phyloP scores from a whole-genome alignment of 2,113 vertebrate genomes.

The Forbesichthys agassizii region DNA sequence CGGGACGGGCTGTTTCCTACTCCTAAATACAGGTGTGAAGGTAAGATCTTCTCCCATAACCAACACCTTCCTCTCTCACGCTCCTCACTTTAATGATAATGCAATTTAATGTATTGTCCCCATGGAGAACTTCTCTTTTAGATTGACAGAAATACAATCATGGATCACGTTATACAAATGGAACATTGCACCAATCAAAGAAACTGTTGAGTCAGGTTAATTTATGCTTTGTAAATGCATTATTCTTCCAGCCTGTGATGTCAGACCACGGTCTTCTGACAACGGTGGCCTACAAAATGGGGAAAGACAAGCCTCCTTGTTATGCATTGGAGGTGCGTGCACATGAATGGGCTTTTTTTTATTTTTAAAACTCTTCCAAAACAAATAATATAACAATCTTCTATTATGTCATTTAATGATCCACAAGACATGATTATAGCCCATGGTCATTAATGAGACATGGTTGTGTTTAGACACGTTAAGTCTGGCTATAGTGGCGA shows the following conservation, averaged over 20 bases:
- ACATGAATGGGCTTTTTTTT: background rate
- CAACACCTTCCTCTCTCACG: background rate
- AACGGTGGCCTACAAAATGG: constrained; percentile 92
- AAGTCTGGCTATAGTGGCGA: too few species aligned
- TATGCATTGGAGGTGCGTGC: constrained; percentile 90
- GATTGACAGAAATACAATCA: too few species aligned
- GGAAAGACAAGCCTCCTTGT: constrained; percentile 83
- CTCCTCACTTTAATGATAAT: background rate
- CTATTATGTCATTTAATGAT: too few species aligned
- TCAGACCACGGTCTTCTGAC: constrained; percentile 93
- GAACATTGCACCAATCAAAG: too few species aligned
- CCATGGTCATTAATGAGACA: too few species aligned
- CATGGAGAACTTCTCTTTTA: too few species aligned
- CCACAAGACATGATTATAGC: too few species aligned
- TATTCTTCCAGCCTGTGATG: constrained; percentile 78
- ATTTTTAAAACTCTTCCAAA: background rate
- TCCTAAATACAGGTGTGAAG: constrained; percentile 91
- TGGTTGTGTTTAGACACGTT: too few species aligned
- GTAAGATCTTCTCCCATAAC: constrained; percentile 57
- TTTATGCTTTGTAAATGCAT: constrained; percentile 5
- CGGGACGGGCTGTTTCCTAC: constrained; percentile 95
- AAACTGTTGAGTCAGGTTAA: too few species aligned
- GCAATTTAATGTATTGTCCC: too few species aligned
- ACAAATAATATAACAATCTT: too few species aligned
- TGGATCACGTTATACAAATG: too few species aligned